Conservation (phyloP, 1,140 invertebrate species). For the silkworm (Bombyx mori) region ASM3026992v2 NC_085128.1:7135001-7135500, state of each 20-base stretch:
- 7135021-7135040: no score
- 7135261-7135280: conserved; percentile 7
- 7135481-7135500: conserved; percentile 26
- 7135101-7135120: no score
- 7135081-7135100: no score
- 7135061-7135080: no score
- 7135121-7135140: no score
- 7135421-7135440: conserved; percentile 63
- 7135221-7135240: conserved; percentile 5
- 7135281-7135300: conserved; percentile 38
- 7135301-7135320: conserved; percentile 31
- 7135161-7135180: no score
- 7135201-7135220: background rate
- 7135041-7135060: no score
- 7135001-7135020: no score
- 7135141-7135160: no score
- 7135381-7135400: conserved; percentile 56
- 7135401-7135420: conserved; percentile 57
- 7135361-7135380: conserved; percentile 56
- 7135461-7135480: conserved; percentile 33
- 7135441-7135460: conserved; percentile 57
- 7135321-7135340: conserved; percentile 43
- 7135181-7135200: no score
- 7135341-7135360: conserved; percentile 33
- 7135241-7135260: conserved; percentile 1